Percentiles rank a stretch among this genome's conserved stretches.
Evolutionary conservation across 2,888 invertebrate genomes (phyloP).

Genomic region (Cecidostiba fungosa): DNA sequence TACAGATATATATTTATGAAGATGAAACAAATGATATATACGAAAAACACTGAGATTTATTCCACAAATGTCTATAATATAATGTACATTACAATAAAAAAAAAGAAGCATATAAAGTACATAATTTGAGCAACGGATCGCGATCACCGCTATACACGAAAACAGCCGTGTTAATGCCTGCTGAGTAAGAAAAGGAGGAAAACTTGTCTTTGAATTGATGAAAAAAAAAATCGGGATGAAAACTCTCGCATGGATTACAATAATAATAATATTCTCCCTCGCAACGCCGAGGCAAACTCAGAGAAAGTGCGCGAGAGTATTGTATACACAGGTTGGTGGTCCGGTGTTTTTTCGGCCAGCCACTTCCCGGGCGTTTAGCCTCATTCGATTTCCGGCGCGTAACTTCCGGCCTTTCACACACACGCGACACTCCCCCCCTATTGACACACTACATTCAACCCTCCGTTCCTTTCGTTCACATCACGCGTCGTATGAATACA

Average conservation of each 20-base stretch:
- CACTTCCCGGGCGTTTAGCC: conserved; percentile 61
- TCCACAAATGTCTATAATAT: conserved; percentile 68
- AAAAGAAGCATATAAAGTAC: conserved; percentile 55
- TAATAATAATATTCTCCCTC: no score
- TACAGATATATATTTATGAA: conserved; percentile 75
- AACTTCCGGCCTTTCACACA: conserved; percentile 46
- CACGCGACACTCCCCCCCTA: not conserved
- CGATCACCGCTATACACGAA: not conserved
- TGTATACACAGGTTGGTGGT: not conserved
- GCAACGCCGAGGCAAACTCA: not conserved
- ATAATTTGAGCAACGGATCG: not conserved
- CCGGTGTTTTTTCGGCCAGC: conserved; percentile 30
- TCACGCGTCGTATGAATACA: no score
- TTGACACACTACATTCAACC: not conserved
- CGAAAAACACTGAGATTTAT: conserved; percentile 69
- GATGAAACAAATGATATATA: conserved; percentile 68
- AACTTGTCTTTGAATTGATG: not conserved
- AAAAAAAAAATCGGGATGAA: conserved; percentile 2
- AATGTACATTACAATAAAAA: conserved; percentile 57
- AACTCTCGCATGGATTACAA: conserved; percentile 30
- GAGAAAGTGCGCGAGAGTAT: not conserved
- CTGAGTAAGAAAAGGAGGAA: conserved; percentile 50
- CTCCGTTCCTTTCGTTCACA: not conserved
- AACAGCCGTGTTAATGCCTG: not conserved
- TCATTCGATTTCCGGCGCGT: conserved; percentile 65